A percentile compares a stretch with the other conserved stretches of the same genome.
phyloP scores from a whole-genome alignment of 2,797 vertebrate genomes.

The Takifugu ocellatus region DNA sequence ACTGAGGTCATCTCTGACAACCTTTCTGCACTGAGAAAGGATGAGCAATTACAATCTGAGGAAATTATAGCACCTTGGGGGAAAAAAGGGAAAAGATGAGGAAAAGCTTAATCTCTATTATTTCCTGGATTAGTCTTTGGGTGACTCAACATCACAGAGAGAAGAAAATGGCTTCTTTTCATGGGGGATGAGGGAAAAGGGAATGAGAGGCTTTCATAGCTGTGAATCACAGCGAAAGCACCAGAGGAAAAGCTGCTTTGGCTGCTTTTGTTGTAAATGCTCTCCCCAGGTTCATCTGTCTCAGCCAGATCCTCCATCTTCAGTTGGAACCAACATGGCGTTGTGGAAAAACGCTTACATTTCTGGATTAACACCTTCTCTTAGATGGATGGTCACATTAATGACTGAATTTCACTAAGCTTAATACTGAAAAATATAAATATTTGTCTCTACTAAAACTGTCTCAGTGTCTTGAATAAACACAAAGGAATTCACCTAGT shows the following conservation, averaged over 20 bases:
- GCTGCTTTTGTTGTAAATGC: conserved; percentile 48
- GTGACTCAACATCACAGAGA: conserved; percentile 66
- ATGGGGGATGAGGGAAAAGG: conserved; percentile 25
- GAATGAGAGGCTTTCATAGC: conserved; percentile 37
- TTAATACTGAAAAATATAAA: conserved; percentile 2
- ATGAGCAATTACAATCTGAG: conserved; percentile 58
- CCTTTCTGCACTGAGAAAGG: conserved; percentile 42
- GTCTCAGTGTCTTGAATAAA: neutral
- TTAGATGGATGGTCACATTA: conserved; percentile 17
- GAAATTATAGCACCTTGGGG: conserved; percentile 51
- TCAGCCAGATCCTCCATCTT: conserved; percentile 31
- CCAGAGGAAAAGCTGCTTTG: conserved; percentile 42
- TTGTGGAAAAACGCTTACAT: conserved; percentile 23
- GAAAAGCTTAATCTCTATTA: conserved; percentile 65
- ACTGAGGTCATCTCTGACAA: conserved; percentile 50
- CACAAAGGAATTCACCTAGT: neutral
- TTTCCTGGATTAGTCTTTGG: conserved; percentile 67
- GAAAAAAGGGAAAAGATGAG: conserved; percentile 21
- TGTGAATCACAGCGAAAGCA: conserved; percentile 38
- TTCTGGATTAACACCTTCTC: conserved; percentile 12
- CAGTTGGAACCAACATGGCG: conserved; percentile 34
- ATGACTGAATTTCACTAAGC: conserved; percentile 14
- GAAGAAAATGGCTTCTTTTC: conserved; percentile 54
- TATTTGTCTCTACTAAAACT: neutral
- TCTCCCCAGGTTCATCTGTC: conserved; percentile 42